These are phyloP conservation scores for Ametastegia equiseti DNA, from an alignment of 2,888 invertebrate species.

Conservation along the genomic window DNA sequence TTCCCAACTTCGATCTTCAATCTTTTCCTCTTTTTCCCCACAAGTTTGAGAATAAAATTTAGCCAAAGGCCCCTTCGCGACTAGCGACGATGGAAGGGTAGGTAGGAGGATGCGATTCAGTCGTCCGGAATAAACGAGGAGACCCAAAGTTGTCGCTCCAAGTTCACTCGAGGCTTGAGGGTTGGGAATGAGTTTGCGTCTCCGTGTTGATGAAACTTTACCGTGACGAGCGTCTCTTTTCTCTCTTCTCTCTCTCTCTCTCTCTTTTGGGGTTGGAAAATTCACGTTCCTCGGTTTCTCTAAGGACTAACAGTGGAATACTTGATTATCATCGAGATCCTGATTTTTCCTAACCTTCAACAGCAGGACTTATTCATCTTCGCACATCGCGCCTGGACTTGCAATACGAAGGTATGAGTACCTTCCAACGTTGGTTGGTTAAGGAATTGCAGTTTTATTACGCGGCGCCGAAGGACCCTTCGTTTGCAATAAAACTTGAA, in stretches of 20 bases:
- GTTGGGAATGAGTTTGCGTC: constrained; percentile 73
- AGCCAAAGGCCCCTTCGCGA: not conserved
- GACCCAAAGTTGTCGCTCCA: constrained; percentile 74
- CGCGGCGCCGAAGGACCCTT: constrained; percentile 22
- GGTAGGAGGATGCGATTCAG: constrained; percentile 57
- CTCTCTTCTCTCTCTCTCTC: constrained; percentile 52
- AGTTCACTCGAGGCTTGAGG: constrained; percentile 69
- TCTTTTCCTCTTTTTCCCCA: too few species aligned
- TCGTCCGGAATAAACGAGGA: constrained; percentile 74
- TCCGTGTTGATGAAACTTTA: constrained; percentile 74
- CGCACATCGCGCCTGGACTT: not conserved
- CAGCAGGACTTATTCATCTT: not conserved
- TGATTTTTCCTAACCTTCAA: not conserved
- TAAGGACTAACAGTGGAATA: not conserved
- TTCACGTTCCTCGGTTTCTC: too few species aligned
- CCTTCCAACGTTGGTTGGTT: not conserved
- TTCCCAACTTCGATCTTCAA: not conserved
- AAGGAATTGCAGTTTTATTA: constrained; percentile 29
- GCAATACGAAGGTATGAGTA: too few species aligned
- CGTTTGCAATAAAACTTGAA: constrained; percentile 26
- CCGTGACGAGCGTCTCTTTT: constrained; percentile 73
- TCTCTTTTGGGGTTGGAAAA: constrained; percentile 8
- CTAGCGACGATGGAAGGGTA: constrained; percentile 70
- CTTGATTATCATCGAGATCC: not conserved
- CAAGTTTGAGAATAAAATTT: constrained; percentile 21